phyloP scores from a whole-genome alignment of 2,113 vertebrate species.

The Petrocephalus microphthalmus region DNA sequence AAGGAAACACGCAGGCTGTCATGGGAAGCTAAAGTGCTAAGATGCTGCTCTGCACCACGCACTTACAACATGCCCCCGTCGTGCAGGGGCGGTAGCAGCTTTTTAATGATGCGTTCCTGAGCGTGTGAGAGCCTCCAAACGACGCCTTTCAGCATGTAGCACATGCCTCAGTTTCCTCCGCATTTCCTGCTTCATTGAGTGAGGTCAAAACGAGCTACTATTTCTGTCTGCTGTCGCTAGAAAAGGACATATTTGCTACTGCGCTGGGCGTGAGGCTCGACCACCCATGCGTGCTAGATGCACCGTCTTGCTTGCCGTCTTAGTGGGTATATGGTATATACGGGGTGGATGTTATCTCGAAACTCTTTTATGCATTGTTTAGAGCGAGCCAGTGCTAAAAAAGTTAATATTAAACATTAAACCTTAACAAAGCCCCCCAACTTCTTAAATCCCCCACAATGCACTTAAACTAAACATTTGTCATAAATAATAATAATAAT shows the following conservation, averaged over 20 bases:
- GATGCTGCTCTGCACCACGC: neutral
- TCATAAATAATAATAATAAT: neutral
- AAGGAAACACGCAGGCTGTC: conserved; percentile 17
- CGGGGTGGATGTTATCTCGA: neutral
- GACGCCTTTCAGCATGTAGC: conserved; percentile 58
- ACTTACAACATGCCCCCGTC: neutral
- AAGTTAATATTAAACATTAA: neutral
- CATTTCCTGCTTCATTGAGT: conserved; percentile 60
- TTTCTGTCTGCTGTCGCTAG: neutral
- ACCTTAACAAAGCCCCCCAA: neutral
- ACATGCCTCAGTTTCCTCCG: conserved; percentile 63
- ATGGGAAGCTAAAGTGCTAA: neutral
- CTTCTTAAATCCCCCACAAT: neutral
- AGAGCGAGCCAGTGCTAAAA: neutral
- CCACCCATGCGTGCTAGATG: neutral
- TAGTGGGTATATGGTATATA: neutral
- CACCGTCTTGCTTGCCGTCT: neutral
- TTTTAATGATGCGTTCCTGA: conserved; percentile 34
- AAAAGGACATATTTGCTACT: neutral
- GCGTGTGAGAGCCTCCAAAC: conserved; percentile 64
- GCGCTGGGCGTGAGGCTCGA: neutral
- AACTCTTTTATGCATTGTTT: neutral
- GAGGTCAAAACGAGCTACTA: conserved; percentile 26
- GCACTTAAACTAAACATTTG: neutral
- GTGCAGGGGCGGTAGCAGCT: neutral